Evolutionary conservation across 2,888 invertebrate genomes (phyloP), one percentile per base, ranked within the genome.

Genomic region (Digitonthophagus gazella): DNA sequence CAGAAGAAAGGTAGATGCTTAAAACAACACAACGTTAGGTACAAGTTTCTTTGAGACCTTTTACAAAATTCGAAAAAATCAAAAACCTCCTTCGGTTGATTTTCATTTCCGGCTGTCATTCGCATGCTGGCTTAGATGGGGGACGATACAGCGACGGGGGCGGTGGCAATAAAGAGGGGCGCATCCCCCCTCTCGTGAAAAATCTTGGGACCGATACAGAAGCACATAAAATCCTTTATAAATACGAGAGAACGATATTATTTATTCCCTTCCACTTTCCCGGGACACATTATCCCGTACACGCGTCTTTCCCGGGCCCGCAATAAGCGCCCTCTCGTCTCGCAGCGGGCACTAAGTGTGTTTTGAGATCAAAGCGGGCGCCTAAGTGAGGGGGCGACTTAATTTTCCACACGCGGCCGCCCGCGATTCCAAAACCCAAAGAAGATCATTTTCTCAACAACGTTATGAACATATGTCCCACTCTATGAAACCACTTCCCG

Each of bases 291-390:
- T 61, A 61, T 61, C 61, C 61, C 20, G 61, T 61, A 61, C 61
- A 61, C 61, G 61, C 61, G 61, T 20, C 61, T 20, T 18, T 18
- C 61, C 61, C 19, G 2, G 4, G n/a, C 15, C 57, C n/a, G n/a
- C 19, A 18, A 20, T 79, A 79, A 79, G 77, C 78, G 78, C 77
- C 73, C 72, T 77, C 79, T 79, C 74, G 73, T 75, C 72, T 75
- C 81, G 68, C 82, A 81, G 82, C 82, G 77, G 82, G 82, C 78
- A 80, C 78, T 82, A 81, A 82, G 82, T 82, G 82, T 81, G 77
- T 82, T 82, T 82, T 76, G 79, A 80, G 82, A 82, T 82, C 82
- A 82, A 82, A 82, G 78, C 76, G 73, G 71, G 74, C 74, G 75
- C 66, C 67, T 63, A 20, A 67, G 58, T 67, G 64, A 63, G 67